Conservation (phyloP, 2,797 vertebrate species). For the Ctenosaura bakeri region DNA sequence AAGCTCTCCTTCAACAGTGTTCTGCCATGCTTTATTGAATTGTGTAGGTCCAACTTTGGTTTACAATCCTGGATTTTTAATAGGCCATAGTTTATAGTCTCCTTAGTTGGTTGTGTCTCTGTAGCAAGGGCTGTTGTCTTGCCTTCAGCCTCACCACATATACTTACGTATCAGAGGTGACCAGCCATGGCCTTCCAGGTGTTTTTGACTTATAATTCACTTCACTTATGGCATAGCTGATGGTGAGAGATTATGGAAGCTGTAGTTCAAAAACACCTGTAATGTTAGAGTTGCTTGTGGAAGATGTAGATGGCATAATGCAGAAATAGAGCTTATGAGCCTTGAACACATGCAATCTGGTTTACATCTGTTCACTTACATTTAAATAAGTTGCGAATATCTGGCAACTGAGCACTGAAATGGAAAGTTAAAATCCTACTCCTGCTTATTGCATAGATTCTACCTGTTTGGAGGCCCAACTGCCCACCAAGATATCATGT, state of each 20-base stretch:
- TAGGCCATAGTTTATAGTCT: too few relatives aligned
- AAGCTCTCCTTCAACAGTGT: too few relatives aligned
- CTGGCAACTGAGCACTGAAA: neutral
- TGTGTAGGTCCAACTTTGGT: neutral
- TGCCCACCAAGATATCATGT: neutral
- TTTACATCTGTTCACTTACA: neutral
- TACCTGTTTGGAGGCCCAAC: neutral
- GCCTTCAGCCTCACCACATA: neutral
- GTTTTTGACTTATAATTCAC: too few relatives aligned
- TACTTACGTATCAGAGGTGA: neutral
- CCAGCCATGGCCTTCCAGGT: too few relatives aligned
- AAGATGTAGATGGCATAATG: neutral
- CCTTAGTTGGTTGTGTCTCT: too few relatives aligned
- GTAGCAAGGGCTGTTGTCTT: neutral
- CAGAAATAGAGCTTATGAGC: neutral
- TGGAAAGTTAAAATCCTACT: neutral
- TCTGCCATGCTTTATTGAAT: neutral
- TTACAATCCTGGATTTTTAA: neutral
- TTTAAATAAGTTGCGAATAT: neutral
- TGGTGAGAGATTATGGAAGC: neutral
- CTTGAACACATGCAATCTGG: neutral
- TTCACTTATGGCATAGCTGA: neutral
- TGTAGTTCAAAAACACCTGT: too few relatives aligned
- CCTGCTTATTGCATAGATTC: neutral
- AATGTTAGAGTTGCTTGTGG: too few relatives aligned